phyloP scores from a whole-genome alignment of 2,888 invertebrate genomes.

The Apamea monoglypha region DNA sequence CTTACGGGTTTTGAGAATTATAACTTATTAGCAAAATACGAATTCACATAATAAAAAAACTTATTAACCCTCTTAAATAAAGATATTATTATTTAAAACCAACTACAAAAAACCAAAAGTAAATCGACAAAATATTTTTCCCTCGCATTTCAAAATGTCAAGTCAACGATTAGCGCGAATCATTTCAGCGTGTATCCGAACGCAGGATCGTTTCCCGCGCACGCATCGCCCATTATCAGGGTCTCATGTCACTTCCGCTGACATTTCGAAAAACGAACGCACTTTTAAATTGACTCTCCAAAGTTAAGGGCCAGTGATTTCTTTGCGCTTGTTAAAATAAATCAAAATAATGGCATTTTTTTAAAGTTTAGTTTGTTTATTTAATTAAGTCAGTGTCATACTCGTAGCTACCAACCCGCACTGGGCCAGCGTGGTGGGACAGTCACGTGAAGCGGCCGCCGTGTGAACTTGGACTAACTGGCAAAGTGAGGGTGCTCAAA shows the following conservation, averaged over 20 bases:
- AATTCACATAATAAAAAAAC: constrained; percentile 2
- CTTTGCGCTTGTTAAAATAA: constrained; percentile 49
- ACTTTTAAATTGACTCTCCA: constrained; percentile 43
- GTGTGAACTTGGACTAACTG: background rate
- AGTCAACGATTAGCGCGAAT: constrained; percentile 67
- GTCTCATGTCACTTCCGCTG: constrained; percentile 75
- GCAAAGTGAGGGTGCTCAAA: background rate
- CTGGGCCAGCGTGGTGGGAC: background rate
- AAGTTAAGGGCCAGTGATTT: constrained; percentile 58
- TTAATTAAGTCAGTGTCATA: background rate
- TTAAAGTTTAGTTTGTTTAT: background rate
- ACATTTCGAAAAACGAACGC: constrained; percentile 73
- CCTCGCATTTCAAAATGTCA: constrained; percentile 70
- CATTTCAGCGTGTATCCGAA: constrained; percentile 69
- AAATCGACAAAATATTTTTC: constrained; percentile 13
- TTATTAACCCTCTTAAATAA: background rate
- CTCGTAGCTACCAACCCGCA: background rate
- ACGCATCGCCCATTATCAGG: constrained; percentile 73
- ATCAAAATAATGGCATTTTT: constrained; percentile 22
- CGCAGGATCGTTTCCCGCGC: constrained; percentile 68
- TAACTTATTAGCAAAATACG: background rate
- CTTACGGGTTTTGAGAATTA: background rate
- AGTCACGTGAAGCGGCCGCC: background rate
- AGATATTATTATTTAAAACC: background rate
- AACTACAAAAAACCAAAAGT: constrained; percentile 11